These are phyloP conservation scores for Rostratula benghalensis DNA, from an alignment of 2,113 vertebrate genomes.

Conservation along the genomic window DNA sequence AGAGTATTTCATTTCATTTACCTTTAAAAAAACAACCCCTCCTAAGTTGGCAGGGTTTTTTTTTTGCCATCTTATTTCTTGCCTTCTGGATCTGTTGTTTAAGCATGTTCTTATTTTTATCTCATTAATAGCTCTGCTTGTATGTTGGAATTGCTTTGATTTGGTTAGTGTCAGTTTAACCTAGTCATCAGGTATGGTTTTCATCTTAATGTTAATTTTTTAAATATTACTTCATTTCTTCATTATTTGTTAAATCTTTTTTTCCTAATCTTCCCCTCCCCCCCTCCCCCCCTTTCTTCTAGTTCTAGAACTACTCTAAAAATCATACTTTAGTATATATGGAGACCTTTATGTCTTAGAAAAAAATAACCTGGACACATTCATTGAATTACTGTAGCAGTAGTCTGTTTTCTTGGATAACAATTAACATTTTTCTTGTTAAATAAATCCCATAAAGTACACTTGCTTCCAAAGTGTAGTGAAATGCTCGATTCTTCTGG, in stretches of 20 bases:
- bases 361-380: neutral
- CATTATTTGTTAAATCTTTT: neutral
- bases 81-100: neutral
- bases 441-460: neutral
- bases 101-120: neutral
- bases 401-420: neutral
- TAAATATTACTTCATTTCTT: neutral
- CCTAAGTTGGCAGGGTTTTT: neutral
- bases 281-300: neutral
- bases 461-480: neutral
- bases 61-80: neutral
- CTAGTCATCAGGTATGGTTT: neutral
- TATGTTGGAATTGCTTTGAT: neutral
- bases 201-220: neutral
- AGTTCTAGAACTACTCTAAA: neutral
- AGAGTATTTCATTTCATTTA: neutral
- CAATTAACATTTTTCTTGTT: neutral
- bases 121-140: neutral
- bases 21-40: neutral
- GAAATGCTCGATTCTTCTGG: neutral
- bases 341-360: neutral
- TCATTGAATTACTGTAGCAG: neutral
- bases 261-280: no score
- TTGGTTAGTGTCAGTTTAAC: neutral
- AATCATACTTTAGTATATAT: neutral